Percentiles rank a stretch among this genome's conserved stretches.
These are phyloP conservation scores for Donacobius atricapilla DNA, from an alignment of 2,113 vertebrate genomes.

Conservation along the genomic window DNA sequence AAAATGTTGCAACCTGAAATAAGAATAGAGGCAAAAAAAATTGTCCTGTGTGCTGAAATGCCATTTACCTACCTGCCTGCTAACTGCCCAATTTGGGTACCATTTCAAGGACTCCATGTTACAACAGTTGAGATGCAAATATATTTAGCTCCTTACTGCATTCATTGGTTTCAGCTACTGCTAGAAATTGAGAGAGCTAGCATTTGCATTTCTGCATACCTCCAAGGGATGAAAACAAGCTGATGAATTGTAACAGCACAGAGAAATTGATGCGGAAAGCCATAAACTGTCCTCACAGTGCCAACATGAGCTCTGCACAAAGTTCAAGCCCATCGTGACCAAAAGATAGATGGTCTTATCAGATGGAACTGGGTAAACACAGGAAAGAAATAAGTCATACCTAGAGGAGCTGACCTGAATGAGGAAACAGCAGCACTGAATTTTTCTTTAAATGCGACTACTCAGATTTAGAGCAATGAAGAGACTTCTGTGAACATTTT, in stretches of 20 bases:
- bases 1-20: not conserved
- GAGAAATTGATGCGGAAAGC: not conserved
- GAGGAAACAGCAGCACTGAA: not conserved
- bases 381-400: not conserved
- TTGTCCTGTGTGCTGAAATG: not conserved
- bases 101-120: not conserved
- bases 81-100: not conserved
- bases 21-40: not conserved
- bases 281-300: not conserved
- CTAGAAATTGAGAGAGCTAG: not conserved
- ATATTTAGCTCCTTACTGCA: not conserved
- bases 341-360: not conserved
- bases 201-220: not conserved
- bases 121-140: not conserved
- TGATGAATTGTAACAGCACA: not conserved
- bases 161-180: not conserved
- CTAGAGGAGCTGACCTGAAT: not conserved
- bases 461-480: not conserved
- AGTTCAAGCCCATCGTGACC: not conserved
- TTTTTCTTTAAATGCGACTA: not conserved
- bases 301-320: not conserved
- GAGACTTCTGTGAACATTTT: not conserved
- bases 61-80: not conserved
- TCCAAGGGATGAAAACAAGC: not conserved
- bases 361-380: not conserved